Base-by-base conservation (phyloP, 2,797 vertebrate genomes). In the Spinus pinus region DNA sequence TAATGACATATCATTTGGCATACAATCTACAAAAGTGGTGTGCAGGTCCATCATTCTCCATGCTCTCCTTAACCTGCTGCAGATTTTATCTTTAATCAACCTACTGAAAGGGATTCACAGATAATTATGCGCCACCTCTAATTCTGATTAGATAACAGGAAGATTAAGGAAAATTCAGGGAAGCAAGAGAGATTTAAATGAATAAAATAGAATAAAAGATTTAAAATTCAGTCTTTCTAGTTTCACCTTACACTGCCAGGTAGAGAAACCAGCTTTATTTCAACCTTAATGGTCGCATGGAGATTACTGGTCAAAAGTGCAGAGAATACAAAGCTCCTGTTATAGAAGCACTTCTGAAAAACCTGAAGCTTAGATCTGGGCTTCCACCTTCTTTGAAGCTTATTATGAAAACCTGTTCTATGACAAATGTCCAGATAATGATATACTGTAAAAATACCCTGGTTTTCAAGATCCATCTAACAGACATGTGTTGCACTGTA, bases 221-320 rank as follows among this genome's bases (percentile, higher is more conserved):
- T 81, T 85, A 46, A 90, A 94, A 95, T 86, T 81, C 74, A 78
- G 85, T 69, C 91, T 92, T 96, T 96, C 86, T 90, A 70, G 65
- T 87, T 86, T 91, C 71, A 75, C 24, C 66, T 95, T 84, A 88
- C 67, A 82, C 62, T 70, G 73, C 93, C 49, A 93, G 82, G 54
- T 30, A 92, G 71, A 94, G 78, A 95, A 95, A 79, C 44, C 66
- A 69, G 72, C 39, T 94, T 93, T 95, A 94, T 95, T 95, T 94
- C 86, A 97, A 53, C 74, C 61, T 82, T 94, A 93, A 88, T 87
- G 81, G 88, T 93, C 66, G 0, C 51, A 14, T 92, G 91, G 94
- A 96, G 94, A 96, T 95, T 95, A 93, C 30, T 81, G 80, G 97
- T 95, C 94, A 96, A 97, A 97, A 97, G 95, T 85, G 81, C 81